A percentile compares a stretch with the other conserved stretches of the same genome.
These are phyloP conservation scores for Okapia johnstoni DNA, from an alignment of 2,113 vertebrate genomes.

Conservation along the genomic window DNA sequence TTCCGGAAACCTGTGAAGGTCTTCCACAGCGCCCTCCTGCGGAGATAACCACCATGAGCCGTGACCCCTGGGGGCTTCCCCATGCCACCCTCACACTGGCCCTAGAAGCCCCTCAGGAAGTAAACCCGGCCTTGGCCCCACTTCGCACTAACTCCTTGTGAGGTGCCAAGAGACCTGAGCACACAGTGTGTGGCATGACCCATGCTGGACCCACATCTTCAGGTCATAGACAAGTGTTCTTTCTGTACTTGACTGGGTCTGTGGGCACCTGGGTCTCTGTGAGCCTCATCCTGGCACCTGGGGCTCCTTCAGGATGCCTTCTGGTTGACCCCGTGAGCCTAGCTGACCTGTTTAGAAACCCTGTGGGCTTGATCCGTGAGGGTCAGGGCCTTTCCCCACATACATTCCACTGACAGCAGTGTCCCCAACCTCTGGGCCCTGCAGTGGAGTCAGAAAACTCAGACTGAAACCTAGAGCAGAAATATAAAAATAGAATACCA, in stretches of 20 bases:
- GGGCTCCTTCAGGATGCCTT: not conserved
- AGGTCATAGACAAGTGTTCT: not conserved
- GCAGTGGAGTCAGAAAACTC: not conserved
- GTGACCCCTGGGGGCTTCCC: not conserved
- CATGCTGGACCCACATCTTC: not conserved
- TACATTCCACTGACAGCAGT: not conserved
- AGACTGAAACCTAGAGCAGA: not conserved
- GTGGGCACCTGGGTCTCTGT: not conserved
- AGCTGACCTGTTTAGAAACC: not conserved
- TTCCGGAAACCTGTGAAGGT: not conserved
- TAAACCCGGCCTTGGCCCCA: not conserved
- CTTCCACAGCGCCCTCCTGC: not conserved
- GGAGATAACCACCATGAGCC: not conserved
- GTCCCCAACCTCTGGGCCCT: not conserved
- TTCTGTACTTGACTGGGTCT: not conserved
- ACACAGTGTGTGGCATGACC: not conserved
- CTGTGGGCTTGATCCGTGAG: too few species aligned
- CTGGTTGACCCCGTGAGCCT: not conserved
- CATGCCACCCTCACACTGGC: not conserved
- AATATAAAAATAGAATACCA: not conserved
- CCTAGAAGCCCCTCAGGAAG: too few species aligned
- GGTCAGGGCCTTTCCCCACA: not conserved
- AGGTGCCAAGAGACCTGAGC: not conserved
- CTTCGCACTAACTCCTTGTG: not conserved
- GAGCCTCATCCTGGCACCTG: not conserved